Evolutionary conservation across 1,140 invertebrate species (phyloP).

Genomic region (Condylostylus longicornis): DNA sequence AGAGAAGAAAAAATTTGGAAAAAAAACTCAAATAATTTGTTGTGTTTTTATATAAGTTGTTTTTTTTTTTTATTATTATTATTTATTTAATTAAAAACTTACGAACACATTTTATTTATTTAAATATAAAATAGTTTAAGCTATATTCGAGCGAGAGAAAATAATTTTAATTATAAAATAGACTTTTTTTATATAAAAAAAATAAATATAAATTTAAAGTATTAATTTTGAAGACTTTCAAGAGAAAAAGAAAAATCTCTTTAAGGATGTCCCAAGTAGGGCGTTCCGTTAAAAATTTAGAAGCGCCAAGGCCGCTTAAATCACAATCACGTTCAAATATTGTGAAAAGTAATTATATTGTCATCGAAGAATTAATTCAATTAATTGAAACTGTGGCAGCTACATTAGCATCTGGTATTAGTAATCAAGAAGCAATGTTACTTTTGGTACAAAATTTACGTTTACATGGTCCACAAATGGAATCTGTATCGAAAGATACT

Average conservation of each 20-base stretch:
- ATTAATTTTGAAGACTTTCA: not conserved
- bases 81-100: no score
- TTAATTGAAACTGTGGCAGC: conserved; percentile 52
- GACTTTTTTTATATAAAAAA: not conserved
- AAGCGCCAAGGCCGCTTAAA: conserved; percentile 56
- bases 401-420: conserved; percentile 43
- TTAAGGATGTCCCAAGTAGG: conserved; percentile 27
- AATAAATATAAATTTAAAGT: not conserved
- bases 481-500: conserved; percentile 57
- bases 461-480: conserved; percentile 54
- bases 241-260: not conserved
- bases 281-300: conserved; percentile 49
- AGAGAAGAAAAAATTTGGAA: no score
- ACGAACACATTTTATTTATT: no score
- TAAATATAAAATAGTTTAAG: no score
- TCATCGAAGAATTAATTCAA: conserved; percentile 50
- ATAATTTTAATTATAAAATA: no score
- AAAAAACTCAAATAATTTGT: no score
- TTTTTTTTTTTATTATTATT: no score
- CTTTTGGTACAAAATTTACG: conserved; percentile 44
- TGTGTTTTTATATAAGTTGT: no score
- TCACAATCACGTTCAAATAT: conserved; percentile 32
- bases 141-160: no score
- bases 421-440: conserved; percentile 25
- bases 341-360: conserved; percentile 26